Evolutionary conservation across 30 jellyfish, hydroid and myxozoan genomes (phyloP), one percentile per base, ranked within the genome.

Genomic region (Aurelia sp.): DNA sequence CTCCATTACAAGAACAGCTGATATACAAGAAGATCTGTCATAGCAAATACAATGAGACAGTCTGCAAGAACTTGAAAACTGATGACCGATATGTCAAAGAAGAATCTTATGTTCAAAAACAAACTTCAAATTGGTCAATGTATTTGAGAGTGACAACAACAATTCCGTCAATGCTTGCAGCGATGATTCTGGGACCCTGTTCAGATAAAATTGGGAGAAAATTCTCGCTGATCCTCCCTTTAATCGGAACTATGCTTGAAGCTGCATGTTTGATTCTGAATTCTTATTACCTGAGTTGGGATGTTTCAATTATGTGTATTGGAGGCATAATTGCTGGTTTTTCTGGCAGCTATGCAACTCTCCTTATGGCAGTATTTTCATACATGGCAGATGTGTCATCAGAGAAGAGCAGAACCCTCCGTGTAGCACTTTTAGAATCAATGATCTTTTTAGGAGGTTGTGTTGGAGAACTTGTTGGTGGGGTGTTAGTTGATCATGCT

Each of bases 151-250:
- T 88, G 65, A 95, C 96, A 51, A 55, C 87, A 55, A 89, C 97
- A 17, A 30, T 94, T 6, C 97, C 99, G 18, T 91, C 99, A 7
- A 85, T 86, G 66, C 40, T 85, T 31, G 76, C 96, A 1, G 91
- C 99, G 10, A 51, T 89, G 82, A 55, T 74, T 52, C 66, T 69
- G 4, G 97, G 97, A 12, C 75, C 97, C 4, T 73, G 91, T 69
- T 94, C 99, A n/a, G 99, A 94, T 70, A 62, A 83, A 22, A 86
- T 94, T 76, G 99, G 99, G 51, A 83, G 99, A 47, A 94, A 89
- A 74, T 65, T 62, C 27, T 23, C 87, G 47, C 71, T 94, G 63
- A 41, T 89, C 30, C 74, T 94, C 41, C 99, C 99, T 11, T 72
- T 88, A 22, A 59, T 94, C 66, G 99, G 99, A 5, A 85, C 67